Conservation (phyloP, 2,888 invertebrate species). For the Diarsia rubi region DNA sequence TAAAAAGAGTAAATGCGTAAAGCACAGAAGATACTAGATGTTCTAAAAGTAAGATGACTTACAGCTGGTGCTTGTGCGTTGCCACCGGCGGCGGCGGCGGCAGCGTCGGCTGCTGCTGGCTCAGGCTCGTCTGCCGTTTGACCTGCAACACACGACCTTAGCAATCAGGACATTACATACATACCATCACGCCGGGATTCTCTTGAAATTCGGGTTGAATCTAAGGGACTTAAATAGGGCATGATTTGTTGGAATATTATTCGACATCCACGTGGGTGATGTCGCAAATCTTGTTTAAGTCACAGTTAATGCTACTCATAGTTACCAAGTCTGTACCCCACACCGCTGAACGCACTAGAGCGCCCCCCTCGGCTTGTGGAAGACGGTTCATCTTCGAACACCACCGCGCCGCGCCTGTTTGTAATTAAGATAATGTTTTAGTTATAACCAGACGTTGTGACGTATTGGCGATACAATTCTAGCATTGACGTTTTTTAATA, state of each 20-base stretch:
- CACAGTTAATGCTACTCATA: not conserved
- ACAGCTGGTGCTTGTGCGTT: slow-evolving; percentile 63
- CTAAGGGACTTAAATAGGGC: no score
- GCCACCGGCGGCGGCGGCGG: slow-evolving; percentile 43
- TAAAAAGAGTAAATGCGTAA: no score
- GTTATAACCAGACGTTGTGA: not conserved
- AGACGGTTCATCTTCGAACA: slow-evolving; percentile 84
- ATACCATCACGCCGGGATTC: no score
- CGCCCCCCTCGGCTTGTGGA: slow-evolving; percentile 80
- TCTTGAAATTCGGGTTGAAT: no score
- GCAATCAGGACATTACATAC: not conserved
- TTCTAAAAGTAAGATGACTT: slow-evolving; percentile 8
- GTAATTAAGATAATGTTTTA: not conserved
- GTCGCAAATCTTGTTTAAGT: no score
- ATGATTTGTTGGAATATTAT: no score
- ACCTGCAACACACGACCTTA: slow-evolving; percentile 72
- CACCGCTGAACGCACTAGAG: slow-evolving; percentile 82
- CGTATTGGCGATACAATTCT: not conserved
- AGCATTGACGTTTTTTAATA: not conserved
- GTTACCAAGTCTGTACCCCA: slow-evolving; percentile 91
- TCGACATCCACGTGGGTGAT: no score
- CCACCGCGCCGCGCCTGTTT: slow-evolving; percentile 84
- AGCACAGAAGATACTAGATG: not conserved
- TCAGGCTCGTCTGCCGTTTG: slow-evolving; percentile 87
- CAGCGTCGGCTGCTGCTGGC: slow-evolving; percentile 67